Percentiles rank a stretch among this genome's conserved stretches.
phyloP scores from a whole-genome alignment of 35 echinoderm and acorn worm genomes.

The Ophioderma brevispina region DNA sequence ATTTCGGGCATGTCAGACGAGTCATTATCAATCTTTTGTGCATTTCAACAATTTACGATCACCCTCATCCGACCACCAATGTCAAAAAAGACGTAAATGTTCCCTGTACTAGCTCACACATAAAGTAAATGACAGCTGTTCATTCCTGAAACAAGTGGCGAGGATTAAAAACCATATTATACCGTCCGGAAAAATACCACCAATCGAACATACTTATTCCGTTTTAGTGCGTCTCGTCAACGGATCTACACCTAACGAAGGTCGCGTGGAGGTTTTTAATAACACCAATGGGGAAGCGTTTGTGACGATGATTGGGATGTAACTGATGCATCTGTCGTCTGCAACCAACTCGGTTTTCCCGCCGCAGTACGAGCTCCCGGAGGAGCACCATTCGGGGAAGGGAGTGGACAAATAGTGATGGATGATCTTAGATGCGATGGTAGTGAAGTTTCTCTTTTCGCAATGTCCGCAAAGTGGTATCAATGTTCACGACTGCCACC shows the following conservation, averaged over 20 bases:
- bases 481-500: conserved; percentile 28
- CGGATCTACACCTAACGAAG: background rate
- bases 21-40: too few relatives aligned
- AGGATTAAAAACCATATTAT: too few relatives aligned
- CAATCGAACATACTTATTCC: too few relatives aligned
- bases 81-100: too few relatives aligned
- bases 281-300: conserved; percentile 31
- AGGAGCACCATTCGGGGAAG: background rate
- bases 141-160: too few relatives aligned
- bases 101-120: too few relatives aligned
- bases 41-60: too few relatives aligned
- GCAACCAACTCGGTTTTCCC: conserved; percentile 11
- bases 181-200: too few relatives aligned
- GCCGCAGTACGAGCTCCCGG: conserved; percentile 4
- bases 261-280: conserved; percentile 32
- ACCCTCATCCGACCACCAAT: too few relatives aligned
- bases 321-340: conserved; percentile 29
- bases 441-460: conserved; percentile 1
- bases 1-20: too few relatives aligned
- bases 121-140: too few relatives aligned
- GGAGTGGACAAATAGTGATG: conserved; percentile 14
- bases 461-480: conserved; percentile 4
- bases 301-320: conserved; percentile 34
- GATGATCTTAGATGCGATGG: conserved; percentile 23
- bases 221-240: conserved; percentile 10